Evolutionary conservation across 2,888 invertebrate species (phyloP), one percentile per base, ranked within the genome.

Genomic region (Margaritifera margaritifera): DNA sequence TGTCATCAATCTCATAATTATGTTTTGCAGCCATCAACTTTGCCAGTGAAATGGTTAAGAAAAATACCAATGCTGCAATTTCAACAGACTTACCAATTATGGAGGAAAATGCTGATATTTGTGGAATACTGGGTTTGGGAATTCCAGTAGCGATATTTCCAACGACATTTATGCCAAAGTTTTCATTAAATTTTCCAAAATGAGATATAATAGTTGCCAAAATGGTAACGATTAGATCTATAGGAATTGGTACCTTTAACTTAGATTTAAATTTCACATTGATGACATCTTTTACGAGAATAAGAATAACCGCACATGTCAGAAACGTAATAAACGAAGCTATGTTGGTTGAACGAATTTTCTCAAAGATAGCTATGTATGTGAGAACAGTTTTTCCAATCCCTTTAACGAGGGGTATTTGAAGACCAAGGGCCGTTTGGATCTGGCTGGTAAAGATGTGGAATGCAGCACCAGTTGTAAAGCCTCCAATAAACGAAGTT

Each of bases 301-400:
- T 90, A 52, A 95, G 92, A 64, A 93, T 84, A 31, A 92, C 79
- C 62, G 94, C 93, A 3, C 94, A 92, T 56, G 94, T 90, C 24
- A 92, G 77, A 0, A 95, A 94, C 58, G 95, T 92, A 25, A 92
- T 87, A 31, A 94, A 87, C 0, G 95, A 93, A 0, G 93, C 92
- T 78, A 91, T 86, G 88, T 96, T 95, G 15, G 93, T 90, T 24
- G 91, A 81, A 4, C 90, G 80, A 72, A 94, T 88, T 76, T 92
- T 90, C 69, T 90, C 88, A 73, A 92, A 89, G 62, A 94, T 90
- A 83, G 92, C 92, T 24, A 92, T 89, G 62, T 92, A 89, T 1
- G 92, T 93, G 92, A 93, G 55, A 19, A 83, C 61, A 6, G 81
- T 54, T 60, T 83, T 82, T 2, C 82, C 82, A 2, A 73, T 71